Conservation (phyloP, 2,797 vertebrate genomes). For the Melanotaenia trifasciata region DNA sequence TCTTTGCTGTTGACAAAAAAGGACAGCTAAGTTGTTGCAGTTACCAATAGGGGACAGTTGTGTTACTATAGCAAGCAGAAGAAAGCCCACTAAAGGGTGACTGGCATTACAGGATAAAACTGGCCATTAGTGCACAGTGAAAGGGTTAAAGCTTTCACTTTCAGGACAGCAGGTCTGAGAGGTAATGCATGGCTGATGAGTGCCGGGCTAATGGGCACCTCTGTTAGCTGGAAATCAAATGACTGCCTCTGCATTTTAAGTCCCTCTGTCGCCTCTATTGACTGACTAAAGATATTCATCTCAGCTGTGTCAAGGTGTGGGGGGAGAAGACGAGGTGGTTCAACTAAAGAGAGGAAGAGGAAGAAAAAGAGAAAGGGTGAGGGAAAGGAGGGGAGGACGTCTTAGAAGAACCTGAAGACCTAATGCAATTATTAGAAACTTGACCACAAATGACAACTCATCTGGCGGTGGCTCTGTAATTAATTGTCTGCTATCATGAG, state of each 20-base stretch:
- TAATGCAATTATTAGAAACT: conserved; percentile 83
- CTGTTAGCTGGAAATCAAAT: conserved; percentile 83
- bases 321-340: conserved; percentile 18
- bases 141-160: conserved; percentile 66
- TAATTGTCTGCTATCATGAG: conserved; percentile 75
- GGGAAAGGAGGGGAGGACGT: conserved; percentile 33
- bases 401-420: conserved; percentile 60
- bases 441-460: conserved; percentile 81
- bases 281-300: conserved; percentile 81
- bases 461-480: conserved; percentile 74
- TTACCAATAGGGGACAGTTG: background rate
- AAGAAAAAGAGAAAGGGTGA: conserved; percentile 39
- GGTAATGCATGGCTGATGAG: conserved; percentile 82
- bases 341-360: conserved; percentile 46
- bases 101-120: conserved; percentile 15
- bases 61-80: background rate
- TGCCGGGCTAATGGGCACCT: conserved; percentile 80
- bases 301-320: conserved; percentile 66
- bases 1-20: background rate
- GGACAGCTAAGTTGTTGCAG: background rate
- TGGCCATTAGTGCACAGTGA: conserved; percentile 28
- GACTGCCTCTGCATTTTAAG: conserved; percentile 83
- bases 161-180: conserved; percentile 60
- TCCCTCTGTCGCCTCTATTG: conserved; percentile 74
- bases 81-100: background rate